Conservation (phyloP, 2,797 vertebrate species). For the Coendou prehensilis region DNA sequence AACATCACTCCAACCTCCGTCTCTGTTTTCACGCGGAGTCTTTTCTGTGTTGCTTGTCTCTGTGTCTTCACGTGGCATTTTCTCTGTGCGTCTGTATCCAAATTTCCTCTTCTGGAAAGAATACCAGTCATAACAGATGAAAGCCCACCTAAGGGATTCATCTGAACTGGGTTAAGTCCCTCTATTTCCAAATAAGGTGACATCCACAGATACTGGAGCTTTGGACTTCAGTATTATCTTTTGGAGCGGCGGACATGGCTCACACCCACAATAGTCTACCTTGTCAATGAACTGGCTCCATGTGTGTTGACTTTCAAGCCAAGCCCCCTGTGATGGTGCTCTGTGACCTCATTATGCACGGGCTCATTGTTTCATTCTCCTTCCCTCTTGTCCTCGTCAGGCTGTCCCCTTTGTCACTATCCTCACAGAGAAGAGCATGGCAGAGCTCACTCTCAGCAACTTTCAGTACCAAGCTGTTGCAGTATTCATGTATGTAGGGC, state of each 20-base stretch:
- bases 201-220: background rate
- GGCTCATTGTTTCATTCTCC: background rate
- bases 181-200: background rate
- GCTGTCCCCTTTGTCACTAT: background rate
- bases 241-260: background rate
- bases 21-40: background rate
- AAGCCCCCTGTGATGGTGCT: accelerated
- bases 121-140: background rate
- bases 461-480: background rate
- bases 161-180: background rate
- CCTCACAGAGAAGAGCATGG: background rate
- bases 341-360: background rate
- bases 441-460: background rate
- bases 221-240: background rate
- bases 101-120: background rate
- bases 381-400: background rate
- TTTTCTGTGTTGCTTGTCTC: background rate
- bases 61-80: background rate
- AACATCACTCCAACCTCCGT: background rate
- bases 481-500: background rate
- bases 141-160: background rate
- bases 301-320: background rate
- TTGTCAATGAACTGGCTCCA: background rate
- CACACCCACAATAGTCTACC: background rate
- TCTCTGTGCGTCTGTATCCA: background rate